Percentiles rank a stretch among this genome's conserved stretches.
Conservation (phyloP, 2,888 invertebrate species). For the Tachina lurida region DNA sequence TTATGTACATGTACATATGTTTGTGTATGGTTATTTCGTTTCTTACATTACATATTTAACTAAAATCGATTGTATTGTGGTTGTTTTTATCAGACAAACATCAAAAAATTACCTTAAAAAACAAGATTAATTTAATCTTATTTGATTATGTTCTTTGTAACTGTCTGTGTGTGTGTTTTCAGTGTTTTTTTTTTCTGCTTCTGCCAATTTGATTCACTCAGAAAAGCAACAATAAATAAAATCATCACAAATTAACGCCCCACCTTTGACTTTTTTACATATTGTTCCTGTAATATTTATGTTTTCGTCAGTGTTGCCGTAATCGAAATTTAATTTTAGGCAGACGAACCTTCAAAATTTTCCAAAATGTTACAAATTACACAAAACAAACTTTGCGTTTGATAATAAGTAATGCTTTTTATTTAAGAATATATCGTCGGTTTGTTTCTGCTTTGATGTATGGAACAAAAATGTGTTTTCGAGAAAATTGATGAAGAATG, state of each 20-base stretch:
- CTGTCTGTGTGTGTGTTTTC: not conserved
- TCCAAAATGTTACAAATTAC: too few relatives aligned
- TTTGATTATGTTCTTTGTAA: not conserved
- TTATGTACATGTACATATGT: not conserved
- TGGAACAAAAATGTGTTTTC: too few relatives aligned
- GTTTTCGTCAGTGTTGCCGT: not conserved
- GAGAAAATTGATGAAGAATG: too few relatives aligned
- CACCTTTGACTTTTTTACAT: conserved; percentile 66
- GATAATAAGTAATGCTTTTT: too few relatives aligned
- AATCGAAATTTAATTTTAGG: too few relatives aligned
- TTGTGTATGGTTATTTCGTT: conserved; percentile 14
- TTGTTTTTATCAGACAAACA: conserved; percentile 8
- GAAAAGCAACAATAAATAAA: conserved; percentile 35
- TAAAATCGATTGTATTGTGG: conserved; percentile 67
- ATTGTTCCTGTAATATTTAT: conserved; percentile 31
- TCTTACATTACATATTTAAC: conserved; percentile 4
- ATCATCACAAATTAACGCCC: conserved; percentile 60
- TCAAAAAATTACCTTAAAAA: not conserved
- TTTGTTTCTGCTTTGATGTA: too few relatives aligned
- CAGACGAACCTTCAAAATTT: too few relatives aligned
- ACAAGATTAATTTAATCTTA: not conserved
- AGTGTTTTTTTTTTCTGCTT: not conserved
- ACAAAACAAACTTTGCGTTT: too few relatives aligned
- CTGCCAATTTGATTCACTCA: conserved; percentile 39
- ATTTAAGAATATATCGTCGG: too few relatives aligned